A percentile compares a stretch with the other conserved stretches of the same genome.
Evolutionary conservation across 2,888 invertebrate genomes (phyloP).

Genomic region (Caenorhabditis doughertyi): DNA sequence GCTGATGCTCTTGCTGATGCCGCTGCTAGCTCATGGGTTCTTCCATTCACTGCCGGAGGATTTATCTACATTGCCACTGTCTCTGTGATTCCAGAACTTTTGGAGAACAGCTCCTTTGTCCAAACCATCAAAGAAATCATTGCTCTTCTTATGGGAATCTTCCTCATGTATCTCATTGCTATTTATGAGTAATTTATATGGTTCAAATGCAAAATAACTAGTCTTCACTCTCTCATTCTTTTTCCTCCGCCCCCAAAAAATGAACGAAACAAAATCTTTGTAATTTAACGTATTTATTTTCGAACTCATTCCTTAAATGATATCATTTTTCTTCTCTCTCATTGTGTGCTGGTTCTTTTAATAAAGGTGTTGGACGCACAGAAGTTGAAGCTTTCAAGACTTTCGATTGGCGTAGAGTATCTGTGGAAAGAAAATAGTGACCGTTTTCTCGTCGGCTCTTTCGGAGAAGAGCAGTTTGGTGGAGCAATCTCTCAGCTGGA

Average conservation of each 20-base stretch:
- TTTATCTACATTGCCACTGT: slow-evolving; percentile 99
- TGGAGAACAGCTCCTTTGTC: slow-evolving; percentile 87
- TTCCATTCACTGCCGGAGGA: slow-evolving; percentile 90
- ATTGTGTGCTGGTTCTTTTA: slow-evolving; percentile 41
- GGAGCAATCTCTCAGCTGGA: slow-evolving; percentile 60
- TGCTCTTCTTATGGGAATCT: slow-evolving; percentile 79
- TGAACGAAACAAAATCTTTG: slow-evolving; percentile 3
- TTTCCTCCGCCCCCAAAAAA: neutral
- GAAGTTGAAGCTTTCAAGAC: neutral
- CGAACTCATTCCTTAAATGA: slow-evolving; percentile 3
- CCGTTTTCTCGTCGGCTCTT: slow-evolving; percentile 52
- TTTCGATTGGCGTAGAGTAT: slow-evolving; percentile 11
- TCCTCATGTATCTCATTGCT: slow-evolving; percentile 81
- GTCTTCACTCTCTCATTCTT: neutral
- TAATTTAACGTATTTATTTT: slow-evolving; percentile 27
- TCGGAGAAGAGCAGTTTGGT: slow-evolving; percentile 45
- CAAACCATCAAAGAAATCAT: slow-evolving; percentile 79
- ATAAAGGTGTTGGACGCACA: slow-evolving; percentile 46
- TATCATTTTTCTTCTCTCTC: slow-evolving; percentile 1
- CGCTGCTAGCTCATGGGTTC: slow-evolving; percentile 89
- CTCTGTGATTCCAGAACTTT: slow-evolving; percentile 96
- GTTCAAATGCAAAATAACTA: slow-evolving; percentile 1
- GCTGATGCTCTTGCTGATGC: slow-evolving; percentile 80
- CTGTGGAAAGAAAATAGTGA: slow-evolving; percentile 47
- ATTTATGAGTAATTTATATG: slow-evolving; percentile 76